These are phyloP conservation scores for Tiliqua scincoides DNA, from an alignment of 2,113 vertebrate genomes.

Conservation along the genomic window DNA sequence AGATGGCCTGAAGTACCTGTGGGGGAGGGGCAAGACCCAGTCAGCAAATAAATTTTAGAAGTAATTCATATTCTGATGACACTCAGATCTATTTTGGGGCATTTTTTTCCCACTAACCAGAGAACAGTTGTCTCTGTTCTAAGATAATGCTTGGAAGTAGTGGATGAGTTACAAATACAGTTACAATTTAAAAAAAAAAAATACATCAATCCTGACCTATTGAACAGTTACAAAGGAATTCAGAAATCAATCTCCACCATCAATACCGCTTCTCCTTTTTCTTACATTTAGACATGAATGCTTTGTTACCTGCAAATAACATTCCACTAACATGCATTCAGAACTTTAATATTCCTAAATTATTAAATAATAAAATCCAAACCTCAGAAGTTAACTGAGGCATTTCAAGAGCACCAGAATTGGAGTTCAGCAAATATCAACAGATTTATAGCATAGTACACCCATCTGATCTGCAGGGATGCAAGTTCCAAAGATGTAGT, in stretches of 20 bases:
- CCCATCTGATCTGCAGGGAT: slow-evolving; percentile 60
- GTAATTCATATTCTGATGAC: neutral
- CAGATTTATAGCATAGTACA: slow-evolving; percentile 64
- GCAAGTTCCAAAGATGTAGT: neutral
- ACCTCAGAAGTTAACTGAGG: slow-evolving; percentile 62
- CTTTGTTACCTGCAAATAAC: slow-evolving; percentile 72
- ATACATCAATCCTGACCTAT: too few relatives aligned
- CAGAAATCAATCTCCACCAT: neutral
- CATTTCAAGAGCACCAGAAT: slow-evolving; percentile 67
- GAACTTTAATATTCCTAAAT: slow-evolving; percentile 48
- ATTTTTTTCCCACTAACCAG: neutral
- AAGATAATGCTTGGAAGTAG: neutral
- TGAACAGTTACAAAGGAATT: too few relatives aligned
- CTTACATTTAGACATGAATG: slow-evolving; percentile 39
- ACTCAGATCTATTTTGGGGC: neutral
- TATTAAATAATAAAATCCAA: slow-evolving; percentile 46
- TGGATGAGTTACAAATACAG: neutral
- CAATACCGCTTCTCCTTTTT: neutral
- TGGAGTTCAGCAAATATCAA: slow-evolving; percentile 58
- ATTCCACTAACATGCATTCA: slow-evolving; percentile 15
- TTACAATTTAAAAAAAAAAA: neutral
- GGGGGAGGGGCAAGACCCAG: too few relatives aligned
- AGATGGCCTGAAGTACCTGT: too few relatives aligned
- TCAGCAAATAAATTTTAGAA: too few relatives aligned
- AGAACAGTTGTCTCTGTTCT: neutral